These are phyloP conservation scores for Baccha elongata DNA, from an alignment of 2,888 invertebrate species.

Conservation along the genomic window DNA sequence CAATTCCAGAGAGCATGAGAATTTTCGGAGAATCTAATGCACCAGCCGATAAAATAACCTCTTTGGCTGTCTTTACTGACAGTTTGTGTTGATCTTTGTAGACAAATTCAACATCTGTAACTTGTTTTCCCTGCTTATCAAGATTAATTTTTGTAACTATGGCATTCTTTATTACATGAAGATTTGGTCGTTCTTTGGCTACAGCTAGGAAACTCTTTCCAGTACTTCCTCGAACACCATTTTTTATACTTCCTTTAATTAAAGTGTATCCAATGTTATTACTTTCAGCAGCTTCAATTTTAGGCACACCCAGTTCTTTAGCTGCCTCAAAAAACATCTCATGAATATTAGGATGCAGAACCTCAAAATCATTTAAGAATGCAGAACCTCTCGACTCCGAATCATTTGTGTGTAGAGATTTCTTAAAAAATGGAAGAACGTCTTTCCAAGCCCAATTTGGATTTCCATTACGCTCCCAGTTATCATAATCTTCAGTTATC, in stretches of 20 bases:
- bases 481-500: slow-evolving; percentile 83
- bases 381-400: slow-evolving; percentile 83
- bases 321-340: slow-evolving; percentile 87
- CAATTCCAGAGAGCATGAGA: slow-evolving; percentile 77
- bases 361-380: slow-evolving; percentile 79
- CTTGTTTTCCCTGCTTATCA: slow-evolving; percentile 81
- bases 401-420: slow-evolving; percentile 81
- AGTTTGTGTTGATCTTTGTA: slow-evolving; percentile 79
- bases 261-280: slow-evolving; percentile 83
- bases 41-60: slow-evolving; percentile 76
- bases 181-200: slow-evolving; percentile 80
- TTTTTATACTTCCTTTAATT: slow-evolving; percentile 84
- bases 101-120: slow-evolving; percentile 81
- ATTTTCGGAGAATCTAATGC: slow-evolving; percentile 78
- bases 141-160: slow-evolving; percentile 83
- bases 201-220: slow-evolving; percentile 84
- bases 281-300: slow-evolving; percentile 86
- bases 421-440: slow-evolving; percentile 83
- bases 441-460: slow-evolving; percentile 84
- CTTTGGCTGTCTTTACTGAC: slow-evolving; percentile 70
- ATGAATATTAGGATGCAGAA: slow-evolving; percentile 80
- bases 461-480: slow-evolving; percentile 84
- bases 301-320: slow-evolving; percentile 86
- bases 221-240: slow-evolving; percentile 84
- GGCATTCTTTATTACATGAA: slow-evolving; percentile 83